A percentile compares a stretch with the other conserved stretches of the same genome.
These are phyloP conservation scores for Auanema sp. DNA, from an alignment of 2,888 invertebrate species.

Conservation along the genomic window DNA sequence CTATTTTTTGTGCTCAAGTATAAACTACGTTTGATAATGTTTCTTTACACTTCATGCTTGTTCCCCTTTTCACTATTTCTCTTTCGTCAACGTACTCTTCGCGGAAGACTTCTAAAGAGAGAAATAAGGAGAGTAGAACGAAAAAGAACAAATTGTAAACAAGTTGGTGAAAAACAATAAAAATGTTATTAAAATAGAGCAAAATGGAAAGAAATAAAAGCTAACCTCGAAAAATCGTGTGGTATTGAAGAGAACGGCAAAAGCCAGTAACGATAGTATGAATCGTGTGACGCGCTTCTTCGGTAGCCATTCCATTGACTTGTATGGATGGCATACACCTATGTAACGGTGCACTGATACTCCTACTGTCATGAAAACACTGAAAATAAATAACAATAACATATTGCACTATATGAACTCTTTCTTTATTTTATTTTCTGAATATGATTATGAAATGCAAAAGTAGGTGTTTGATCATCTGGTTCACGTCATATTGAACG, in stretches of 20 bases:
- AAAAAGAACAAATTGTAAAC: too few species aligned
- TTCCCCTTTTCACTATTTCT: background rate
- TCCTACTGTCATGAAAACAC: conserved; percentile 61
- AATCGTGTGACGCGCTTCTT: conserved; percentile 42
- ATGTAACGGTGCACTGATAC: conserved; percentile 59
- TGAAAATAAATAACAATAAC: conserved; percentile 22
- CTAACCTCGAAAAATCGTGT: conserved; percentile 56
- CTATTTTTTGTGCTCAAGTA: too few species aligned
- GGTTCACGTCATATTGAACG: too few species aligned
- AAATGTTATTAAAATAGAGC: too few species aligned
- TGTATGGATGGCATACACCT: conserved; percentile 59
- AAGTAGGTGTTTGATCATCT: too few species aligned
- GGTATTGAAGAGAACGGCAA: conserved; percentile 51
- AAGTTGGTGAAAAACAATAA: too few species aligned
- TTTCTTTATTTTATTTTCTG: too few species aligned
- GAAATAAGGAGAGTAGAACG: too few species aligned
- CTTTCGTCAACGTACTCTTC: too few species aligned
- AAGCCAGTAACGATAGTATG: conserved; percentile 45
- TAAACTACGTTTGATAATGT: background rate
- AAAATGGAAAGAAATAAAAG: background rate
- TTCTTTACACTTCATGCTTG: background rate
- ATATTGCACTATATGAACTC: too few species aligned
- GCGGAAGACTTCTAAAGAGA: too few species aligned
- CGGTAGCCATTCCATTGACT: conserved; percentile 39
- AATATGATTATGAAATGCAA: too few species aligned